Evolutionary conservation across 2,888 invertebrate genomes (phyloP).

Genomic region (Steinernema hermaphroditum): DNA sequence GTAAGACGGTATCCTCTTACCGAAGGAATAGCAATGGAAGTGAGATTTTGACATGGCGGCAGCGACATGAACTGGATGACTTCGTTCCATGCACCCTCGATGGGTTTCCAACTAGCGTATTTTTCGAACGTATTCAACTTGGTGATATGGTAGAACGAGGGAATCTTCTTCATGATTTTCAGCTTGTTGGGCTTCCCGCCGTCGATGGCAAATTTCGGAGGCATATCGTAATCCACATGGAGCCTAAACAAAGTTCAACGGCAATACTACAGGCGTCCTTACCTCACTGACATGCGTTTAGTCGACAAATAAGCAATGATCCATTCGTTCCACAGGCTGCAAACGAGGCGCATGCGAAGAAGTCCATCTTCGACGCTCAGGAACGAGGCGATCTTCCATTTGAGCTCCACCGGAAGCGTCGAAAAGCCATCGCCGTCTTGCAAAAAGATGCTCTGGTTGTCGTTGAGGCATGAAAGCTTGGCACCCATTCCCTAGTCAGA

Average conservation of each 20-base stretch:
- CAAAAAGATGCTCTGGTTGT: background rate
- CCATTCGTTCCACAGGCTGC: conserved; percentile 8
- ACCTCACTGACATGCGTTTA: background rate
- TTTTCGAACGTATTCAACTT: background rate
- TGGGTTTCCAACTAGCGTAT: background rate
- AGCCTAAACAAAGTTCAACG: background rate
- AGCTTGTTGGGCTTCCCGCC: background rate
- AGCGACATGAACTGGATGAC: conserved; percentile 4
- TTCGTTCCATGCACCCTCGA: background rate
- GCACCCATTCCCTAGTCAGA: background rate
- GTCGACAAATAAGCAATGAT: background rate
- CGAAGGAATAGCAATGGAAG: conserved; percentile 17
- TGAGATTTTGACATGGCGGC: background rate
- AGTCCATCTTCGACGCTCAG: conserved; percentile 1
- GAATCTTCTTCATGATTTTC: background rate
- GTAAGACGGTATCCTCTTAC: background rate
- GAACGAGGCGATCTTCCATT: background rate
- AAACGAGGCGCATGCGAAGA: conserved; percentile 11
- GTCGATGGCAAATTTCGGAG: background rate
- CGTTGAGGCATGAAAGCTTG: background rate
- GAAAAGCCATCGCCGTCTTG: background rate
- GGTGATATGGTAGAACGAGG: background rate
- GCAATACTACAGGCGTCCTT: background rate
- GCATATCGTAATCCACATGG: background rate
- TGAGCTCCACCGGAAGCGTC: background rate